Percentiles rank a stretch among this genome's conserved stretches.
Conservation (phyloP, 2,888 invertebrate genomes). For the Sepioteuthis lessoniana region DNA sequence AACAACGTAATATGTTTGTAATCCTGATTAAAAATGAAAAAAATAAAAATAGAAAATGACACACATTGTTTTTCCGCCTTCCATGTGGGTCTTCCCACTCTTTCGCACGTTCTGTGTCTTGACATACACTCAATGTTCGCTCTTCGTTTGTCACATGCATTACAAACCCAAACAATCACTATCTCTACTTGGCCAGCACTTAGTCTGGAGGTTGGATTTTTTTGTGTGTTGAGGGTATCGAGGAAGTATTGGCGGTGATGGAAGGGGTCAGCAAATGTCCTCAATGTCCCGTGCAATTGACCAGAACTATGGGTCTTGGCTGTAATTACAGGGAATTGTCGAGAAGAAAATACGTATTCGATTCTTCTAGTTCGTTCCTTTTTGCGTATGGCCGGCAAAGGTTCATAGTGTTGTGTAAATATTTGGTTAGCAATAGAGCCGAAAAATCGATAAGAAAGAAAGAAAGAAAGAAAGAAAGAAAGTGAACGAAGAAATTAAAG, state of each 20-base stretch:
- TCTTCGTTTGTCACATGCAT: background rate
- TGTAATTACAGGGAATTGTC: constrained; percentile 17
- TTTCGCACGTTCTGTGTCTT: background rate
- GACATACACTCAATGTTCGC: background rate
- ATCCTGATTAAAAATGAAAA: constrained; percentile 18
- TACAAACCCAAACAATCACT: background rate
- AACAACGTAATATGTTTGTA: constrained; percentile 33
- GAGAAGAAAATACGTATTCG: constrained; percentile 18
- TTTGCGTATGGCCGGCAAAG: constrained; percentile 7
- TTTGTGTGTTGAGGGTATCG: background rate
- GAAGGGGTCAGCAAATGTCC: background rate
- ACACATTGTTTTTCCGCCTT: background rate
- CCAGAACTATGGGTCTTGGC: background rate
- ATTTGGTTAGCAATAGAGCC: constrained; percentile 5
- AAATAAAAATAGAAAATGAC: constrained; percentile 12
- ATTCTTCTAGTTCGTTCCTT: background rate
- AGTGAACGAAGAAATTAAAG: background rate
- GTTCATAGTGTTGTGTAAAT: background rate
- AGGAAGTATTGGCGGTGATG: background rate
- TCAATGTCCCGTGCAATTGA: background rate
- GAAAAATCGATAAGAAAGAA: background rate
- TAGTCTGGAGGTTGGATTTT: background rate
- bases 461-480: background rate
- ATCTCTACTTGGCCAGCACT: background rate
- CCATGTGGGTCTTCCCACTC: constrained; percentile 13